Conservation (phyloP, 2,888 invertebrate genomes). For the Scaeva pyrastri region DNA sequence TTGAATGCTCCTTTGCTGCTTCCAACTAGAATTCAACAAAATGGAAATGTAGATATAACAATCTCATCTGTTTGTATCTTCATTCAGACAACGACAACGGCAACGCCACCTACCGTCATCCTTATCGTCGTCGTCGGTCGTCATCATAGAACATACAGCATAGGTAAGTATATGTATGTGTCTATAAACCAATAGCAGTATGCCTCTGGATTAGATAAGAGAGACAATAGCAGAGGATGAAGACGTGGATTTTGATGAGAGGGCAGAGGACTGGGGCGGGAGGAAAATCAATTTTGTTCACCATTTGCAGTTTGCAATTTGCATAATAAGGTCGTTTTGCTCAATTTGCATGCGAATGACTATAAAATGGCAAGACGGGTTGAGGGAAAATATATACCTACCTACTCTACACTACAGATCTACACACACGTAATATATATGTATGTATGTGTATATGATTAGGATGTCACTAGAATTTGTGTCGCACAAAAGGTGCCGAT, state of each 20-base stretch:
- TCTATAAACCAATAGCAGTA: not conserved
- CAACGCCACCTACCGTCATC: too few relatives aligned
- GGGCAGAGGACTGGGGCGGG: conserved; percentile 48
- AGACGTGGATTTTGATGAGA: conserved; percentile 40
- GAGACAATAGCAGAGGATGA: conserved; percentile 43
- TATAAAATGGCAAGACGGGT: conserved; percentile 45
- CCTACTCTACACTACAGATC: too few relatives aligned
- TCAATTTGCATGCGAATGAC: conserved; percentile 83
- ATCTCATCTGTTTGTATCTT: conserved; percentile 63
- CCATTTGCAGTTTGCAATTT: conserved; percentile 84
- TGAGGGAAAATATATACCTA: not conserved
- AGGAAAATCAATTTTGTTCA: conserved; percentile 83
- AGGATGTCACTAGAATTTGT: conserved; percentile 18
- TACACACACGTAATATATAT: too few relatives aligned
- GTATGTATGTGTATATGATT: too few relatives aligned
- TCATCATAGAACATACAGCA: not conserved
- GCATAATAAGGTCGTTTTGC: conserved; percentile 84
- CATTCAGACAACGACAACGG: conserved; percentile 20
- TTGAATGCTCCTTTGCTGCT: conserved; percentile 30
- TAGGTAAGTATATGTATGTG: not conserved
- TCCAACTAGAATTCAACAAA: conserved; percentile 31
- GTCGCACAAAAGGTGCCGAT: conserved; percentile 16
- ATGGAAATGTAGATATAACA: conserved; percentile 64
- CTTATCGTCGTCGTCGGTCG: too few relatives aligned
- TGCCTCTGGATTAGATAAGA: conserved; percentile 30